Evolutionary conservation across 2,797 vertebrate genomes (phyloP).

Genomic region (Saxicola maurus): DNA sequence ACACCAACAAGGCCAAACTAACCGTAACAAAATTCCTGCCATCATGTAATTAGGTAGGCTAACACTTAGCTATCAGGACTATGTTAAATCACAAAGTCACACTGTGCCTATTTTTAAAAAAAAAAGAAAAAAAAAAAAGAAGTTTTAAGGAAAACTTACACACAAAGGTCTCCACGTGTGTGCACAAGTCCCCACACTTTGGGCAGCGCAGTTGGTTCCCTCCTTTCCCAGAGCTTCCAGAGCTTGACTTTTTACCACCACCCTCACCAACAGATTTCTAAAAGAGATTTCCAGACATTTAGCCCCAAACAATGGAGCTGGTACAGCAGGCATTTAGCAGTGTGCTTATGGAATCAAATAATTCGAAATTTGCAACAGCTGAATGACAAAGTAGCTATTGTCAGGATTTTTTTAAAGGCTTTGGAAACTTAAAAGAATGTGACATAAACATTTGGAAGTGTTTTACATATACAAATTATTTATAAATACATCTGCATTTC

Average conservation of each 20-base stretch:
- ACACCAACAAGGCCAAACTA: not conserved
- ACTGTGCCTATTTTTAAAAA: not conserved
- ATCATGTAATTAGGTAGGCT: not conserved
- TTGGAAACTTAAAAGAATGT: not conserved
- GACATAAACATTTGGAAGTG: fast-evolving
- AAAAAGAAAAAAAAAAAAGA: not conserved
- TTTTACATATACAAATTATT: not conserved
- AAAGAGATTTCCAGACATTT: conserved; percentile 27
- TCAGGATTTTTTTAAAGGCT: not conserved
- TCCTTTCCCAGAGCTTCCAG: conserved; percentile 92
- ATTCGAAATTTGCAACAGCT: not conserved
- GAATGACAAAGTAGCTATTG: not conserved
- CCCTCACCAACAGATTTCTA: conserved; percentile 86
- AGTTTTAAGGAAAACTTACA: conserved; percentile 79
- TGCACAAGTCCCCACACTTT: conserved; percentile 95
- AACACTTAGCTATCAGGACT: not conserved
- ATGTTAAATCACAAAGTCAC: fast-evolving
- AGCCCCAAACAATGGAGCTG: not conserved
- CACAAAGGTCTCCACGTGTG: conserved; percentile 96
- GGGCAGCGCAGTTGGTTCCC: conserved; percentile 93
- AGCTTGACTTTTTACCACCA: conserved; percentile 79
- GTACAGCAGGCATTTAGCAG: not conserved
- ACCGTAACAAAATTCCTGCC: not conserved
- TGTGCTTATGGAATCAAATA: not conserved
- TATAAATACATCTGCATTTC: not conserved